phyloP scores from a whole-genome alignment of 2,113 vertebrate genomes.

The Gambusia affinis region DNA sequence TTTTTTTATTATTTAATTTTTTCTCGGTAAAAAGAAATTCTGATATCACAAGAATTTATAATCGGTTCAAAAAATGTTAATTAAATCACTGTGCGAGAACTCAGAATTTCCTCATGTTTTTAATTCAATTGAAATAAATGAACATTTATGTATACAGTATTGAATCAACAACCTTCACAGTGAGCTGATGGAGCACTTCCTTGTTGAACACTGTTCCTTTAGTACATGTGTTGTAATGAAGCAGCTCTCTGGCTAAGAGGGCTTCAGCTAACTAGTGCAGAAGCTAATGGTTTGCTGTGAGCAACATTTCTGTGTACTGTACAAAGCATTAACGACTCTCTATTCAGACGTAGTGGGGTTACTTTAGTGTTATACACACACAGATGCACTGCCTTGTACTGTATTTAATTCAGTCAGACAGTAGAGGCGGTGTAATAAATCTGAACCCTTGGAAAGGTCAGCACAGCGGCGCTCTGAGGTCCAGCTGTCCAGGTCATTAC shows the following conservation, averaged over 20 bases:
- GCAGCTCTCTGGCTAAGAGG: background rate
- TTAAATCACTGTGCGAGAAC: background rate
- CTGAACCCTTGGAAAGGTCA: conserved; percentile 9
- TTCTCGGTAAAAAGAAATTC: too few species aligned
- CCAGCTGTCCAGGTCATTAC: background rate
- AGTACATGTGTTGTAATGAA: background rate
- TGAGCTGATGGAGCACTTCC: background rate
- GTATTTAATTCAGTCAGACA: background rate
- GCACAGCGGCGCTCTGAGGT: background rate
- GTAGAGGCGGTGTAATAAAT: background rate
- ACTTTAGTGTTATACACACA: background rate
- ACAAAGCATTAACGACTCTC: background rate
- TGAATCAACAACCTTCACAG: too few species aligned
- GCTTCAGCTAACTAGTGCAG: conserved; percentile 23
- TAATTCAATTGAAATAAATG: too few species aligned
- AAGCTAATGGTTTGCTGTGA: conserved; percentile 28
- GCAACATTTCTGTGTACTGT: conserved; percentile 8
- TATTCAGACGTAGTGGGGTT: background rate
- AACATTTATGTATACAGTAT: too few species aligned
- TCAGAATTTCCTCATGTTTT: too few species aligned
- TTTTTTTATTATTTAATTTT: too few species aligned
- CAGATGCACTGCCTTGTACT: background rate
- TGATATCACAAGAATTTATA: too few species aligned
- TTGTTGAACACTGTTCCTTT: background rate
- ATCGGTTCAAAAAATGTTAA: too few species aligned